phyloP scores from a whole-genome alignment of 2,888 invertebrate species.

The Oscheius sp. region DNA sequence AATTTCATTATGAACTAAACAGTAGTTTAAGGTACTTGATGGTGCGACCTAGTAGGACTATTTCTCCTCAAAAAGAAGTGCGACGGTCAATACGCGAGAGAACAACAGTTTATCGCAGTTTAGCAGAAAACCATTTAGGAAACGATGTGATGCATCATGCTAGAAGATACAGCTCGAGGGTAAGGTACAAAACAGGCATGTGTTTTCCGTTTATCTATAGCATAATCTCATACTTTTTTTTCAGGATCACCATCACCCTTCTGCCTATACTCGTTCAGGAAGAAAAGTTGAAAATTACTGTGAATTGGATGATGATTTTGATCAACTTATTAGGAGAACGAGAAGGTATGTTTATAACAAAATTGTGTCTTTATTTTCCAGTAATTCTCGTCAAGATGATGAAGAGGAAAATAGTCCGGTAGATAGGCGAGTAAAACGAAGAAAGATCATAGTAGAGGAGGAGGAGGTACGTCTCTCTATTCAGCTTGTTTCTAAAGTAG shows the following conservation, averaged over 20 bases:
- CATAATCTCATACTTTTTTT: background rate
- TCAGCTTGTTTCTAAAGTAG: background rate
- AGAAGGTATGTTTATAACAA: conserved; percentile 28
- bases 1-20: too few relatives aligned
- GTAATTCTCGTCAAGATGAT: background rate
- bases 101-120: conserved; percentile 52
- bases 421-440: conserved; percentile 9
- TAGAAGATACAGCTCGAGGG: too few relatives aligned
- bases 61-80: conserved; percentile 56
- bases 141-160: conserved; percentile 1
- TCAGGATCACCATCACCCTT: background rate
- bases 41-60: background rate
- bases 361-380: background rate
- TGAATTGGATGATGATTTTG: conserved; percentile 32
- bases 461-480: background rate
- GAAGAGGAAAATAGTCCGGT: conserved; percentile 27
- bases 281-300: conserved; percentile 44
- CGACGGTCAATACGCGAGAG: conserved; percentile 59
- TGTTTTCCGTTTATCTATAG: too few relatives aligned
- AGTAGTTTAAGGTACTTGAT: too few relatives aligned
- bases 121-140: conserved; percentile 56
- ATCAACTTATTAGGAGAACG: conserved; percentile 30
- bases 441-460: conserved; percentile 28
- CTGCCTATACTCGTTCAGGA: conserved; percentile 48
- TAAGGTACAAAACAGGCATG: too few relatives aligned